Evolutionary conservation across 2,888 invertebrate species (phyloP).

Genomic region (Andrena bucephala): DNA sequence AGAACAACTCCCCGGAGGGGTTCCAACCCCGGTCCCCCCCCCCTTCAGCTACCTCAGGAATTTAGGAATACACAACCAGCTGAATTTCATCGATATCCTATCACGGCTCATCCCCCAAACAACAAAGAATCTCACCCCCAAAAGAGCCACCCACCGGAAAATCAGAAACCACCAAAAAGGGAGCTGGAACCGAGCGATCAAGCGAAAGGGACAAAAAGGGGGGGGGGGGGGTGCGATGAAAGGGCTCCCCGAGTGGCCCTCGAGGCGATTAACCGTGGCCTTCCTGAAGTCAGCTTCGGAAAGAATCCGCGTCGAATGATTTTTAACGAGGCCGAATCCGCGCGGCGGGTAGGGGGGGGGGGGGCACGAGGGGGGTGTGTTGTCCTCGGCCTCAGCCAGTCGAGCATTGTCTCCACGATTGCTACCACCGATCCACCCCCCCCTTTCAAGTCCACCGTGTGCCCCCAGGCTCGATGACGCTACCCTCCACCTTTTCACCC

Average conservation of each 20-base stretch:
- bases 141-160: too few species aligned
- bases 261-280: conserved; percentile 57
- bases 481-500: conserved; percentile 25
- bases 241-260: conserved; percentile 31
- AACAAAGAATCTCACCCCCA: background rate
- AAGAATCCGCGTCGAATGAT: conserved; percentile 42
- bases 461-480: conserved; percentile 32
- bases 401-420: conserved; percentile 54
- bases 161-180: too few species aligned
- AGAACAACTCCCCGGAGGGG: too few species aligned
- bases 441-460: conserved; percentile 10
- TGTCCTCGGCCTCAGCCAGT: conserved; percentile 36
- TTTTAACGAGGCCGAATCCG: conserved; percentile 59
- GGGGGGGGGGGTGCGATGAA: conserved; percentile 29
- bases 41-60: too few species aligned
- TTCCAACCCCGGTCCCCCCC: too few species aligned
- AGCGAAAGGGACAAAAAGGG: conserved; percentile 2
- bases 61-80: too few species aligned
- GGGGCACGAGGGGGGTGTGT: background rate
- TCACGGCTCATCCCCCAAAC: background rate
- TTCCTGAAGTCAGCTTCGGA: conserved; percentile 50
- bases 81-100: too few species aligned
- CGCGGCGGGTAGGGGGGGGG: background rate
- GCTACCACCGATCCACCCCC: conserved; percentile 46
- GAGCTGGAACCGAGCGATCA: conserved; percentile 30